A percentile compares a stretch with the other conserved stretches of the same genome.
Evolutionary conservation across 2,113 vertebrate species (phyloP).

Genomic region (Heteronetta atricapilla): DNA sequence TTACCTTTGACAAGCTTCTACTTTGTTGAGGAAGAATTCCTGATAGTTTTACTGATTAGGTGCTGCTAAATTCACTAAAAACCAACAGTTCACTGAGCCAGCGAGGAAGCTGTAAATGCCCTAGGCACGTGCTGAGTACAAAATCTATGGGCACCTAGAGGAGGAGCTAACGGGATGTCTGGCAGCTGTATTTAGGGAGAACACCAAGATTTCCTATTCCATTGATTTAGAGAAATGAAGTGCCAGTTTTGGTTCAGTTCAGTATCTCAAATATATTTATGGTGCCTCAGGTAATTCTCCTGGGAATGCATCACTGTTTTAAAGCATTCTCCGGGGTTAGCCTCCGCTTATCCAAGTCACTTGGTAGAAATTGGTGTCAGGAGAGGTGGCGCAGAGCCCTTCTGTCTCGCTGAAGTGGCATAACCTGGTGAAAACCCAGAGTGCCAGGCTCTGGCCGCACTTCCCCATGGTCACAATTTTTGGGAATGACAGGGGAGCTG

Average conservation of each 20-base stretch:
- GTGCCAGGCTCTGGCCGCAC: not conserved
- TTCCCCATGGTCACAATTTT: not conserved
- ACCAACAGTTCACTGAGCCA: not conserved
- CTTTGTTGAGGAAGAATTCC: not conserved
- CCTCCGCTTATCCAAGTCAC: not conserved
- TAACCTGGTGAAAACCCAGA: not conserved
- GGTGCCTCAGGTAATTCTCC: not conserved
- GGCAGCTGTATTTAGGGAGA: not conserved
- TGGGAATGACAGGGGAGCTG: not conserved
- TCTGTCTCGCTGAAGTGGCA: not conserved
- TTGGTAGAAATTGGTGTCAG: not conserved
- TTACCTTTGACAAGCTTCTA: not conserved
- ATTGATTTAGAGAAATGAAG: not conserved
- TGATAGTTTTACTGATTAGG: not conserved
- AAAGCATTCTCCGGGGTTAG: not conserved
- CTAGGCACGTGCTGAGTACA: not conserved
- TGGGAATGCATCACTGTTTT: not conserved
- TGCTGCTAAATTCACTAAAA: not conserved
- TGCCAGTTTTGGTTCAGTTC: not conserved
- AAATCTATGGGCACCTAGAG: not conserved
- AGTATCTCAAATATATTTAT: not conserved
- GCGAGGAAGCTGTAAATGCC: not conserved
- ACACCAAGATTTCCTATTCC: not conserved
- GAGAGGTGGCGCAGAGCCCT: not conserved
- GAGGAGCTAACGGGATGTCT: not conserved